Base-by-base conservation (phyloP, 2,797 vertebrate species). In the Typhlichthys subterraneus region DNA sequence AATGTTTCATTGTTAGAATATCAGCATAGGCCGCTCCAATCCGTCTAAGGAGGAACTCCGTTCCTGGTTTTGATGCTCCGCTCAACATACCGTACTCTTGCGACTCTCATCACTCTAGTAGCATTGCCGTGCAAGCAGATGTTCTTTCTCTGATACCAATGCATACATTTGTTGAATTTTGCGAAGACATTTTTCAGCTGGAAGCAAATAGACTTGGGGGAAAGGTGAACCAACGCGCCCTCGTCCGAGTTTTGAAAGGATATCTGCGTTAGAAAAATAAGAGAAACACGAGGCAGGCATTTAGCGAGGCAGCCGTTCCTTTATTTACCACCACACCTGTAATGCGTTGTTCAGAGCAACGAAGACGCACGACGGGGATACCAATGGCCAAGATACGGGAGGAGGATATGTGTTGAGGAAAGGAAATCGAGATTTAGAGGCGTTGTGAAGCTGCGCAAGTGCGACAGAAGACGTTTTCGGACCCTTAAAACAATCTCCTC, bases 61-160 rank as follows among this genome's bases (percentile, higher is more conserved):
- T 65, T 89, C 91, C 93, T 73, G 90, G 91, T 92, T 93, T 93
- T 92, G 79, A 75, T 58, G 67, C 79, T 81, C 85, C 75, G 84
- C 82, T 42, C 75, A 68, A 63, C 81, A 75, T 68, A 73, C 86
- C 86, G 23, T 75, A 83, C 81, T 76, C 72, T 42, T 9, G 13
- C 29, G 72, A 82, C 83, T 91, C 88, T 76, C 83, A 72, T 67
- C 87, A 83, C 86, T 90, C 86, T 84, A 87, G 91, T 85, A 87
- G 90, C 92, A 81, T 89, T 87, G 92, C 91, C 87, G 91, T 90
- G 88, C 87, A 81, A 91, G 91, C 91, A 92, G 92, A 92, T 92
- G 92, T 92, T 90, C 78, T 61, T 62, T 69, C 80, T 86, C 87
- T 76, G 78, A 72, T 86, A 84, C 86, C 86, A 85, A 70, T 81